A percentile compares a stretch with the other conserved stretches of the same genome.
Conservation (phyloP, 2,797 vertebrate genomes). For the Hydrophis major region DNA sequence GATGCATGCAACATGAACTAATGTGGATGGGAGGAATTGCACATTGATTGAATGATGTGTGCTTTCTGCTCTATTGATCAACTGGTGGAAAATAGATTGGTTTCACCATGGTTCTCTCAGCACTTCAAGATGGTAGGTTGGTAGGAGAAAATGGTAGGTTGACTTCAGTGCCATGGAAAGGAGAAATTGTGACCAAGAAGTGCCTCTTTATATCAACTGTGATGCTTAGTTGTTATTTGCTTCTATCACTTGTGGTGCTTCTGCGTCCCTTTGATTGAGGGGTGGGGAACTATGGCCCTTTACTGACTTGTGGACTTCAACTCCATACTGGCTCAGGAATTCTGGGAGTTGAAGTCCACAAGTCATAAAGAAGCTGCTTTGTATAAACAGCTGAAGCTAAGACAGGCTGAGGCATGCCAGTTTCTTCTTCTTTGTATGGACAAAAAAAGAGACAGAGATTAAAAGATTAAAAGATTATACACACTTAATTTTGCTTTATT, state of each 20-base stretch:
- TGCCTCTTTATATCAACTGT: neutral
- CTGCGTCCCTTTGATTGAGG: neutral
- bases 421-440: neutral
- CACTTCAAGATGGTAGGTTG: neutral
- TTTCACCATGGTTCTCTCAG: neutral
- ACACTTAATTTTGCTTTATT: neutral
- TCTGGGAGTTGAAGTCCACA: neutral
- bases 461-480: neutral
- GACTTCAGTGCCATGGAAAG: neutral
- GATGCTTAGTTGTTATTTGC: neutral
- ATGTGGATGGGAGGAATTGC: neutral
- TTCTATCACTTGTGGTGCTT: neutral
- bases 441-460: neutral
- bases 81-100: neutral
- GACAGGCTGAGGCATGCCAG: neutral
- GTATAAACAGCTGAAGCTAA: neutral
- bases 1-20: neutral
- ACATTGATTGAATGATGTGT: neutral
- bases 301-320: neutral
- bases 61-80: neutral
- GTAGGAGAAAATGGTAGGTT: neutral
- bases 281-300: neutral
- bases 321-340: neutral
- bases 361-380: neutral
- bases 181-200: neutral